Evolutionary conservation across 2,888 invertebrate species (phyloP), one percentile per base, ranked within the genome.

Genomic region (Dasysyrphus tricinctus): DNA sequence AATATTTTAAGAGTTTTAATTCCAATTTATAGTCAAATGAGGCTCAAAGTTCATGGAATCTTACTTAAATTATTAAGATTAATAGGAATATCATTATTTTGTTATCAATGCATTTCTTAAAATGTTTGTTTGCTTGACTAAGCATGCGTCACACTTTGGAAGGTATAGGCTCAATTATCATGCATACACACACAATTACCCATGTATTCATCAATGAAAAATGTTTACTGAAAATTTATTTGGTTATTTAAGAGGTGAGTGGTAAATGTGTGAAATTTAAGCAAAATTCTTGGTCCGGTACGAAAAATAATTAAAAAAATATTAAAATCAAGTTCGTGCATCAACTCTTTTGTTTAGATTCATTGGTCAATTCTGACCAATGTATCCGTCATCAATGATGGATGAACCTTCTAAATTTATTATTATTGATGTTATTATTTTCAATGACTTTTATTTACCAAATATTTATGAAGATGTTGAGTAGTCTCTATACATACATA

Each of bases 271-370:
- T n/a, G 44, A 44, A 44, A 14, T 44, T 7, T 7, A 16, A 16
- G 9, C 16, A 47, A 49, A 49, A 11, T 19, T 49, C 19, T 19
- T 11, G 3, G 9, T 19, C 37, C 3, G 39, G 11, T 11, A 2
- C 12, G 3, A 39, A 24, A 39, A 14, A 59, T 5, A 42, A 42
- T 3, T 12, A 59, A 5, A 42, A 1, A 61, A 9, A 14, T 16
- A 14, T 14, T 14, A 42, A 61, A 61, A 61, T 42, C 39, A 39
- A 61, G 61, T 61, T 61, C 42, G 61, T 0, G 7, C 3, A 8
- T 61, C 39, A 61, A 24, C 61, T 61, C 61, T 61, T 61, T 61
- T 42, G 39, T 42, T 61, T 59, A 39, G 59, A 16, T 37, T 59
- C 39, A 59, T 59, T 19, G 19, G 16, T 42, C 42, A 42, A 24